Percentiles rank a stretch among this genome's conserved stretches.
Evolutionary conservation across 1,140 invertebrate species (phyloP).

Genomic region (Trigoniulus corallinus): DNA sequence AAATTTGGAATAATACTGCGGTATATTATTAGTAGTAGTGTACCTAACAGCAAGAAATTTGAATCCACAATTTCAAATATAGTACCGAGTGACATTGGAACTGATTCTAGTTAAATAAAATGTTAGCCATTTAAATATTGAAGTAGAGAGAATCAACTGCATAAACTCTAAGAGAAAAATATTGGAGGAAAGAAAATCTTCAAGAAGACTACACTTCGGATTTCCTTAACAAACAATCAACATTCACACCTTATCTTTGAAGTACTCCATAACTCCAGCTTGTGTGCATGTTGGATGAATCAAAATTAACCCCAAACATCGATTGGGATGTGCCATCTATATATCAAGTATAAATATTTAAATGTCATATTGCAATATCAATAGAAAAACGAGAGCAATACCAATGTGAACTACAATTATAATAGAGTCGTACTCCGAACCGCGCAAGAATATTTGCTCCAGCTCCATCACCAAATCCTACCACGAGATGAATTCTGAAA

Average conservation of each 20-base stretch:
- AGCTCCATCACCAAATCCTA: constrained; percentile 73
- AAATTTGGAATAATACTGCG: no score
- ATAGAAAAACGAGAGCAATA: not conserved
- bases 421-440: constrained; percentile 40
- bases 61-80: no score
- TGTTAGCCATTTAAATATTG: no score
- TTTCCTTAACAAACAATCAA: not conserved
- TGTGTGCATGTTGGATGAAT: constrained; percentile 78
- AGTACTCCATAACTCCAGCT: constrained; percentile 68
- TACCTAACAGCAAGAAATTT: no score
- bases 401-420: constrained; percentile 3
- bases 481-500: constrained; percentile 38
- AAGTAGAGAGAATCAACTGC: no score
- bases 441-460: constrained; percentile 73
- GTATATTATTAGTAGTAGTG: no score
- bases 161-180: not conserved
- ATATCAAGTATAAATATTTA: constrained; percentile 6
- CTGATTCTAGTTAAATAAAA: no score
- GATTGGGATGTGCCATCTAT: constrained; percentile 47
- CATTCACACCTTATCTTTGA: constrained; percentile 54
- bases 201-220: no score
- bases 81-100: no score
- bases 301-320: constrained; percentile 57
- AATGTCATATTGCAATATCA: no score
- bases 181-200: not conserved